A percentile compares a stretch with the other conserved stretches of the same genome.
phyloP scores from a whole-genome alignment of 2,888 invertebrate genomes.

The Temnothorax ravouxi region DNA sequence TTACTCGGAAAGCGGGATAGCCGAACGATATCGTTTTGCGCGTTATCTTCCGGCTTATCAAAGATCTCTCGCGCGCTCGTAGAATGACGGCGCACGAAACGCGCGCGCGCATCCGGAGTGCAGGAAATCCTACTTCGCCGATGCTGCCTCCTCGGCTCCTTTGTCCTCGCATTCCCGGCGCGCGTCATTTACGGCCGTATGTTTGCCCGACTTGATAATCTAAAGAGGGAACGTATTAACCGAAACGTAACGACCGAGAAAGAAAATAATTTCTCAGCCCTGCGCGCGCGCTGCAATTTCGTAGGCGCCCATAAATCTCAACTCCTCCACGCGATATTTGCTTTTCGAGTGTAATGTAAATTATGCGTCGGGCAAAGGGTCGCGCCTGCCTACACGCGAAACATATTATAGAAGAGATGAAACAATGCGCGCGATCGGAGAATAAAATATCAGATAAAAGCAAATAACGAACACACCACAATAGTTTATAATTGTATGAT shows the following conservation, averaged over 20 bases:
- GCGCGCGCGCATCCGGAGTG: constrained; percentile 35
- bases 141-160: constrained; percentile 39
- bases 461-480: background rate
- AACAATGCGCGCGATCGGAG: constrained; percentile 12
- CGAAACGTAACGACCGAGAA: constrained; percentile 49
- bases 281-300: constrained; percentile 35
- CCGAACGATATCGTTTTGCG: constrained; percentile 40
- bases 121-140: constrained; percentile 49
- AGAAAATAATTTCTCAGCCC: constrained; percentile 53
- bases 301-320: constrained; percentile 48
- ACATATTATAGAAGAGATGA: constrained; percentile 14
- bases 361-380: constrained; percentile 24
- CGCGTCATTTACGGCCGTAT: constrained; percentile 54
- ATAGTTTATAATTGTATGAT: background rate
- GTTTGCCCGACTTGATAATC: constrained; percentile 58
- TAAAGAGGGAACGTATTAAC: constrained; percentile 55
- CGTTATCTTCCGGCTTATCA: constrained; percentile 38
- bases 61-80: constrained; percentile 35
- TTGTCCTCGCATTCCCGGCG: constrained; percentile 54
- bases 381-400: constrained; percentile 17
- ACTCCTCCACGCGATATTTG: constrained; percentile 48
- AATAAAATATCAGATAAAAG: background rate
- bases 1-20: constrained; percentile 14
- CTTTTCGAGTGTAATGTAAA: constrained; percentile 47
- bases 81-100: constrained; percentile 20